phyloP scores from a whole-genome alignment of 2,797 vertebrate species.

The Sternarchorhynchus goeldii region DNA sequence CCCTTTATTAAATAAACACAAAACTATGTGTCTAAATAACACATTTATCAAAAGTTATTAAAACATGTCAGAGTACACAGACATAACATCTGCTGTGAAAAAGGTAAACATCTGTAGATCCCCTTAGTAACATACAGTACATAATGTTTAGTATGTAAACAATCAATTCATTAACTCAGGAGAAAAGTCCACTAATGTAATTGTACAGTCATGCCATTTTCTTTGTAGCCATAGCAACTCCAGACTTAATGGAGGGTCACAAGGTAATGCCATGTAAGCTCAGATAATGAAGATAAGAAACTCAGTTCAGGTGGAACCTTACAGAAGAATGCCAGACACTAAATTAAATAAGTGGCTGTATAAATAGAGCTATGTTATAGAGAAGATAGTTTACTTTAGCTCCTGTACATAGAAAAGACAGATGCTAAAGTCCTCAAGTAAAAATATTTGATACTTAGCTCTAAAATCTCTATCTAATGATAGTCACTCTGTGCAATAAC shows the following conservation, averaged over 20 bases:
- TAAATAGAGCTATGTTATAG: too few species aligned
- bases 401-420: too few species aligned
- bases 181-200: constrained; percentile 32
- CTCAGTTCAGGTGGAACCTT: neutral
- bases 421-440: neutral
- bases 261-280: constrained; percentile 21
- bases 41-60: constrained; percentile 30
- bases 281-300: neutral
- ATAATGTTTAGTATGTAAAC: neutral
- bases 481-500: neutral
- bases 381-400: too few species aligned
- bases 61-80: neutral
- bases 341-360: neutral
- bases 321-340: neutral
- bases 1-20: constrained; percentile 21
- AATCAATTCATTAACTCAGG: constrained; percentile 25
- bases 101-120: neutral
- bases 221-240: constrained; percentile 36
- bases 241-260: constrained; percentile 38
- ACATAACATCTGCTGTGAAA: neutral
- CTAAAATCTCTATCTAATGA: too few species aligned
- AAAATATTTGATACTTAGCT: neutral
- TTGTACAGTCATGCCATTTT: constrained; percentile 37
- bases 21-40: constrained; percentile 13
- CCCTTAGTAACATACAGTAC: neutral